A percentile compares a stretch with the other conserved stretches of the same genome.
phyloP scores from a whole-genome alignment of 1,140 invertebrate genomes.

The Zaprionus davidi region DNA sequence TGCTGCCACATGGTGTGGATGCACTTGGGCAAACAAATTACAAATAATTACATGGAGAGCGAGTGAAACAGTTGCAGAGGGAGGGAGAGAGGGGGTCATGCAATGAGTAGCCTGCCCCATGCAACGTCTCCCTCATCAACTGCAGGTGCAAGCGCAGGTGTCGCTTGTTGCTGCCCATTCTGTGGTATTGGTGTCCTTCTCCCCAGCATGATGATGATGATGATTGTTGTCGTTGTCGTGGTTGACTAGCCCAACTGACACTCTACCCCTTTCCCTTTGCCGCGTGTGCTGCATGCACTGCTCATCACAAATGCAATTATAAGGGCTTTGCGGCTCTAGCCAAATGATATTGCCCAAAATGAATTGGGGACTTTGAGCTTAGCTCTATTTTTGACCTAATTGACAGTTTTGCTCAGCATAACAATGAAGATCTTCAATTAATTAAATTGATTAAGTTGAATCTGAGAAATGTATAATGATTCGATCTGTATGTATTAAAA shows the following conservation, averaged over 20 bases:
- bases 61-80: constrained; percentile 18
- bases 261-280: not conserved
- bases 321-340: constrained; percentile 23
- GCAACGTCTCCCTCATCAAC: constrained; percentile 42
- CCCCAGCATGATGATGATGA: constrained; percentile 32
- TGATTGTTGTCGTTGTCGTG: constrained; percentile 45
- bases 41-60: constrained; percentile 68
- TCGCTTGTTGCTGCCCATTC: constrained; percentile 39
- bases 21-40: constrained; percentile 78
- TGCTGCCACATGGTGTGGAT: constrained; percentile 24
- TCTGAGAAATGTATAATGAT: not conserved
- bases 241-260: constrained; percentile 36
- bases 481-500: too few species aligned
- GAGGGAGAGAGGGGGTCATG: not conserved
- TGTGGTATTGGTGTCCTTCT: constrained; percentile 27
- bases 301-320: constrained; percentile 77
- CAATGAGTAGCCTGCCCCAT: constrained; percentile 2
- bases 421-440: not conserved
- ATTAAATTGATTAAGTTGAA: not conserved
- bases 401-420: not conserved
- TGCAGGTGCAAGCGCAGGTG: constrained; percentile 69
- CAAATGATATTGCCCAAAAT: constrained; percentile 47
- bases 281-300: not conserved
- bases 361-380: constrained; percentile 21
- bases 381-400: constrained; percentile 11